Base-by-base conservation (phyloP, 2,113 vertebrate genomes). In the Platysternon megacephalum region DNA sequence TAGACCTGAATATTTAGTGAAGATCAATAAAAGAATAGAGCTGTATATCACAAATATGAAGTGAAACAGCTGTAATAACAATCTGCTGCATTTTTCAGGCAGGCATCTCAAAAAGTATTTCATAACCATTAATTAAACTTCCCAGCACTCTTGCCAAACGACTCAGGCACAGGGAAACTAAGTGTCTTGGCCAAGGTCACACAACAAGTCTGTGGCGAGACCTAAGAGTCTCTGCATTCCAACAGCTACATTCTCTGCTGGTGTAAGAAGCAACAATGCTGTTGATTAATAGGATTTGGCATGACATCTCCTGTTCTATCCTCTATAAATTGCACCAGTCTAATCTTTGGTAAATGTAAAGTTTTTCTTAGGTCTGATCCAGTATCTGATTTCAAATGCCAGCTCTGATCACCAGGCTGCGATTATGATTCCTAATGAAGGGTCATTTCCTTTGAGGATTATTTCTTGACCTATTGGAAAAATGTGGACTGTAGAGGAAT, bases 281-380 rank as follows among this genome's bases (percentile, higher is more conserved):
- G 93, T 48, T 91, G 46, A 85, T 94, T 94, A 97, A 97, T 97
- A 89, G 65, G 96, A 83, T 83, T 72, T 97, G 90, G 90, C 85
- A 91, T 95, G 89, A 55, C 51, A 53, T 93, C 90, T 68, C 56
- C 89, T 82, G 16, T 81, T 92, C 94, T 55, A 56, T 80, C 95
- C 90, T 46, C 85, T 85, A 79, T 58, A 91, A 93, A 91, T 89
- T 53, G 55, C n/a, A 91, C 76, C 90, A 82, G 8, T 92, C 88
- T 89, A 78, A 14, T 90, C 93, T 79, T 74, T 88, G 90, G 39
- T 79, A 95, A 93, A 95, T 21, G 61, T 28, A 94, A 95, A 94
- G 84, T 92, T 92, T 52, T 94, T 49, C 82, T 86, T 21, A 32
- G 92, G 6, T 94, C 81, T 58, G 49, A 91, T 93, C 79, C 84